phyloP scores from a whole-genome alignment of 2,113 vertebrate species.

The Atlantisia rogersi region DNA sequence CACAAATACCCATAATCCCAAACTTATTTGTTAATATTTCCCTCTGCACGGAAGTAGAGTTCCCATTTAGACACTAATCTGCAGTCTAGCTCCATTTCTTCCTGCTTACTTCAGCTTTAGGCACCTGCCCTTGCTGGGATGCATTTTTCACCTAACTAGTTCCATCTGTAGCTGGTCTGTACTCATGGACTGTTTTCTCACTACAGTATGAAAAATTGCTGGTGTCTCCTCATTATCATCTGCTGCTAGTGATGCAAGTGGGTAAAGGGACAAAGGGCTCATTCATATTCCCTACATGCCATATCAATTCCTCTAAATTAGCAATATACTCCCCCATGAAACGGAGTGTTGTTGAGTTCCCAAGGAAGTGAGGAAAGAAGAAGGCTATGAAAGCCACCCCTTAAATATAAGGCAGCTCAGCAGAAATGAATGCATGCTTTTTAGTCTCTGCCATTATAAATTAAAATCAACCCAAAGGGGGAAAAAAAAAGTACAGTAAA shows the following conservation, averaged over 20 bases:
- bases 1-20: background rate
- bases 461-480: background rate
- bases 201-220: background rate
- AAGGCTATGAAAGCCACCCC: background rate
- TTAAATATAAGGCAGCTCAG: background rate
- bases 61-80: background rate
- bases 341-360: background rate
- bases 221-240: background rate
- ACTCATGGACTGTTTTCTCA: background rate
- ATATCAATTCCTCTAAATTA: background rate
- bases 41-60: background rate
- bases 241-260: background rate
- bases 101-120: background rate
- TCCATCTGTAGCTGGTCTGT: background rate
- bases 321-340: background rate
- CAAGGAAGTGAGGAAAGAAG: background rate
- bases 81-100: background rate
- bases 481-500: background rate
- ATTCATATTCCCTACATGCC: background rate
- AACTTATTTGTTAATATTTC: background rate
- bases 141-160: constrained; percentile 4
- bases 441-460: background rate
- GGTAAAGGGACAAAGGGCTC: constrained; percentile 9
- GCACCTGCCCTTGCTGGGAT: background rate
- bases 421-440: background rate